phyloP scores from a whole-genome alignment of 1,140 invertebrate genomes.

The Drosophila leontia region DNA sequence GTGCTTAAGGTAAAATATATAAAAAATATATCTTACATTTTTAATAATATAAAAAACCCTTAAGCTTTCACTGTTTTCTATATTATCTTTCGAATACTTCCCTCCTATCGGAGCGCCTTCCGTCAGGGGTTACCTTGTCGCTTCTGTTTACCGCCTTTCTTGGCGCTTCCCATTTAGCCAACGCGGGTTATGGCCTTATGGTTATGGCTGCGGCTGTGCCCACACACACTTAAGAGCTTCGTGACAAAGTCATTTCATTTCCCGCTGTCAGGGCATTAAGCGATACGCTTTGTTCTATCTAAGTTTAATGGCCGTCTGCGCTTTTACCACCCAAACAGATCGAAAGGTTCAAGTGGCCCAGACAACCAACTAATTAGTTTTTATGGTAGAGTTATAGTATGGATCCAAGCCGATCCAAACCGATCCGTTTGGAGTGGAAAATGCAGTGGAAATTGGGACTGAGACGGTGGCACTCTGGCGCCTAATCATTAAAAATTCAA shows the following conservation, averaged over 20 bases:
- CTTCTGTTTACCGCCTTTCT: slow-evolving; percentile 41
- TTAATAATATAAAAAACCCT: background rate
- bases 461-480: slow-evolving; percentile 74
- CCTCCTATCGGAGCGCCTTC: background rate
- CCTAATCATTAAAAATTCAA: slow-evolving; percentile 84
- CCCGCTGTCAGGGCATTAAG: slow-evolving; percentile 52
- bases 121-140: slow-evolving; percentile 18
- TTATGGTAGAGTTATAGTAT: slow-evolving; percentile 45
- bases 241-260: slow-evolving; percentile 79
- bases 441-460: slow-evolving; percentile 1
- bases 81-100: background rate
- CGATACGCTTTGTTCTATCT: slow-evolving; percentile 74
- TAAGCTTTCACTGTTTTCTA: background rate
- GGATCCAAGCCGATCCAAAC: background rate
- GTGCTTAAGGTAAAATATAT: background rate
- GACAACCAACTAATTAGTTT: slow-evolving; percentile 80
- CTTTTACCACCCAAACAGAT: slow-evolving; percentile 73
- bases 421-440: background rate
- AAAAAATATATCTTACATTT: background rate
- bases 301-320: slow-evolving; percentile 64
- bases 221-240: slow-evolving; percentile 67
- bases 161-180: slow-evolving; percentile 16
- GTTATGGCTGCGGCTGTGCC: slow-evolving; percentile 13
- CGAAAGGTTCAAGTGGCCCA: slow-evolving; percentile 46
- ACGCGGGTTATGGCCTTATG: slow-evolving; percentile 13